Evolutionary conservation across 2,888 invertebrate species (phyloP), one percentile per base, ranked within the genome.

Genomic region (Galeruca laticollis): DNA sequence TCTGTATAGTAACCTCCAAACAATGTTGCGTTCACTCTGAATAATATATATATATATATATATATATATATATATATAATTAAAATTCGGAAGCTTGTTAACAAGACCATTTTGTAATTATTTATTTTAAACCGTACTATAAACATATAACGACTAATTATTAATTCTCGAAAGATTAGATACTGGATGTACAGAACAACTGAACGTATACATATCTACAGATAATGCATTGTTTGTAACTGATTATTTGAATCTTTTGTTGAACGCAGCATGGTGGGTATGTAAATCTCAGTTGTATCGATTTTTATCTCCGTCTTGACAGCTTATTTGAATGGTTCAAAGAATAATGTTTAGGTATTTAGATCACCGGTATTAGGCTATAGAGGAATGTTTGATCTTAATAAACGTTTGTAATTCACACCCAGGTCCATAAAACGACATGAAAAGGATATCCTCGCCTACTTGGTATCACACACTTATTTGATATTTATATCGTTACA

Each of bases 251-350:
- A 51, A 51, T 51, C 51, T 51, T 51, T 51, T 51, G 51, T 51
- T 51, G 13, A 20, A 21, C 51, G 21, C 52, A 37, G 18, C 54
- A 54, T 33, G 52, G 63, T 63, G 37, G 57, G 59, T 66, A 68
- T 47, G 61, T 68, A 68, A 61, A 68, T 68, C 57, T 21, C 52
- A 52, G 57, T 59, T 60, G 33, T 61, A 52, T 68, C 18, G 68
- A 68, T 68, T 61, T 68, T 68, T 68, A 68, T 68, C 68, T 11
- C 20, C 11, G 43, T 47, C 52, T 60, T 68, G 68, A 68, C 68
- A 68, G 68, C 61, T 68, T 56, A 68, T 68, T 61, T 61, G 54
- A 63, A 54, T 63, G 63, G 37, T 21, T 21, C 51, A 51, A 51
- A 51, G 21, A 51, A 51, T 51, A 51, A 51, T 51, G 51, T 51